phyloP scores from a whole-genome alignment of 2,113 vertebrate species.

The Emydura subglobosa region DNA sequence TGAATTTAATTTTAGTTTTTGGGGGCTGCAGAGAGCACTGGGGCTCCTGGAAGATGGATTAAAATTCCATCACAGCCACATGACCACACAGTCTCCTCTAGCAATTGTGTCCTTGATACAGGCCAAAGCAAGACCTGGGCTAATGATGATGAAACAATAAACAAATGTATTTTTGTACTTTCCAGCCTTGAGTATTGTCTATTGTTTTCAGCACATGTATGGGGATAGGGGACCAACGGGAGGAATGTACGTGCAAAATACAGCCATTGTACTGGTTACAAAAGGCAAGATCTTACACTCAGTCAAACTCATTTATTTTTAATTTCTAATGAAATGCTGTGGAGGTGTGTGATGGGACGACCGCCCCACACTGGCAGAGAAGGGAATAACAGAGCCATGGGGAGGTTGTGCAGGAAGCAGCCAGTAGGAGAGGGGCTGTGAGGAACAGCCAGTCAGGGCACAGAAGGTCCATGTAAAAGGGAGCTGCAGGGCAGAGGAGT shows the following conservation, averaged over 20 bases:
- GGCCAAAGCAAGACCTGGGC: background rate
- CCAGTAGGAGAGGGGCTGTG: no score
- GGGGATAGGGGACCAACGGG: background rate
- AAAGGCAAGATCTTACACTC: background rate
- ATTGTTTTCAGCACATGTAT: background rate
- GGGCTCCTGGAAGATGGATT: background rate
- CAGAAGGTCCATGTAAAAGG: no score
- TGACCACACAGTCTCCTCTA: background rate
- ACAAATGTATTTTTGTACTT: background rate
- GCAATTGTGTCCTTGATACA: background rate
- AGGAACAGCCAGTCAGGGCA: no score
- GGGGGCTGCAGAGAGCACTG: background rate
- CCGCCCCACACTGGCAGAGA: no score
- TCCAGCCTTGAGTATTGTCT: background rate
- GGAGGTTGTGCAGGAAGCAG: no score
- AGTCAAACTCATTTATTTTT: background rate
- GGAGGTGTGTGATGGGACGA: background rate
- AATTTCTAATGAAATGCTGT: background rate
- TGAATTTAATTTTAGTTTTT: background rate
- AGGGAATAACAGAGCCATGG: no score
- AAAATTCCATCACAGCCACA: background rate
- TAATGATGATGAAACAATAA: background rate
- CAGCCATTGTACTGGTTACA: background rate
- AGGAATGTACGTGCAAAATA: background rate
- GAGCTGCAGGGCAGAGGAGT: no score